Percentiles rank a stretch among this genome's conserved stretches.
Conservation (phyloP, 2,797 vertebrate genomes). For the Sylvia borin region DNA sequence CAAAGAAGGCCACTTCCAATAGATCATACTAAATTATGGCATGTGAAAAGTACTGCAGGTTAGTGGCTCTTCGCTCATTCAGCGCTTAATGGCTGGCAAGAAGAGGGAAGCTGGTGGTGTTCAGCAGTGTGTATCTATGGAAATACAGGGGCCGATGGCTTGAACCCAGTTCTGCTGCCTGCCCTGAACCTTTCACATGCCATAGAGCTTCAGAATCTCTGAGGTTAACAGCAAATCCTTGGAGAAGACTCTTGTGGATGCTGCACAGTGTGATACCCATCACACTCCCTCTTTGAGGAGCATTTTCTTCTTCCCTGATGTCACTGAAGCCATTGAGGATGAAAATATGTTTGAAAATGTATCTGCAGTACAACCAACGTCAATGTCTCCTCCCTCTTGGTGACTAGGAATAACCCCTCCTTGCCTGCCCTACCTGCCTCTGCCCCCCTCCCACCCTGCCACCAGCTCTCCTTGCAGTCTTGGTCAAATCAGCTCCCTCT, state of each 20-base stretch:
- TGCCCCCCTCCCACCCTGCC: not conserved
- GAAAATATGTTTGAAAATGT: not conserved
- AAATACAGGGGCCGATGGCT: not conserved
- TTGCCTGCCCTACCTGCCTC: not conserved
- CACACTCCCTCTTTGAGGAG: not conserved
- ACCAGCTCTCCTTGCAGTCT: not conserved
- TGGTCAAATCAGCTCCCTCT: not conserved
- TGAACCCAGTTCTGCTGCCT: not conserved
- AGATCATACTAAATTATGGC: slow-evolving; percentile 13
- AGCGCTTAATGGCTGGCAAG: not conserved
- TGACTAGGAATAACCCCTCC: not conserved
- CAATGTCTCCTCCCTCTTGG: accelerated
- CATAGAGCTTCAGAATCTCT: not conserved
- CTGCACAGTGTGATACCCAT: accelerated
- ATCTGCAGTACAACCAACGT: not conserved
- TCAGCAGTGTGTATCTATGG: not conserved
- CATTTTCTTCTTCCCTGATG: not conserved
- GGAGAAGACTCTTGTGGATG: not conserved
- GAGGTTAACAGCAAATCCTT: not conserved
- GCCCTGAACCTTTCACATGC: not conserved
- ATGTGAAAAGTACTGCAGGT: not conserved
- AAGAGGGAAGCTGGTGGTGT: not conserved
- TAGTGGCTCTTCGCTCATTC: not conserved
- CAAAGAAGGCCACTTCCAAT: slow-evolving; percentile 15
- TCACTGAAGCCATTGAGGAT: not conserved